Conservation (phyloP, 2,113 vertebrate species). For the Talpa occidentalis region DNA sequence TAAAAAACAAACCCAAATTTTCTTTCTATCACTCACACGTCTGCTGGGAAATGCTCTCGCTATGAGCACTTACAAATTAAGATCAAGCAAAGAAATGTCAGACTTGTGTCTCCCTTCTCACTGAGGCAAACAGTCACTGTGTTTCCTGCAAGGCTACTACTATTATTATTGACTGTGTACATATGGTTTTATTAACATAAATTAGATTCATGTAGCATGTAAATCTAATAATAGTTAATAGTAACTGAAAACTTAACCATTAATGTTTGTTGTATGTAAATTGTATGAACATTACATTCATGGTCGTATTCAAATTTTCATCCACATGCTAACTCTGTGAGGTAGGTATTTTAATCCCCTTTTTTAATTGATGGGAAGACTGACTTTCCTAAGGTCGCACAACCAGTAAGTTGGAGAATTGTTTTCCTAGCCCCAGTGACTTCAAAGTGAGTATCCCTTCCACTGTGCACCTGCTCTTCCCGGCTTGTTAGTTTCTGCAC, state of each 20-base stretch:
- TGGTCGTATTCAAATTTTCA: not conserved
- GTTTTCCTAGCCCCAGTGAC: not conserved
- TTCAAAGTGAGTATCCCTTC: not conserved
- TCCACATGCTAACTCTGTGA: not conserved
- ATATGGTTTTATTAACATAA: not conserved
- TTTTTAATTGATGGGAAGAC: not conserved
- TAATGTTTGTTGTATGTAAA: not conserved
- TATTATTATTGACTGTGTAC: not conserved
- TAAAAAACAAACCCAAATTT: constrained; percentile 23
- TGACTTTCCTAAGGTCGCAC: not conserved
- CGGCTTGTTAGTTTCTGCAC: not conserved
- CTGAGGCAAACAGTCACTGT: not conserved
- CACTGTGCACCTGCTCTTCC: not conserved
- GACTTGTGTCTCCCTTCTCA: not conserved
- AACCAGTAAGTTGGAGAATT: not conserved
- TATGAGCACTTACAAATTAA: not conserved
- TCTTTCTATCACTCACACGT: not conserved
- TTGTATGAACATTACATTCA: not conserved
- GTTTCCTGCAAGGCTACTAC: not conserved
- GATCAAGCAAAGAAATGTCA: not conserved
- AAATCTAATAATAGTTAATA: not conserved
- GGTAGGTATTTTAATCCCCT: not conserved
- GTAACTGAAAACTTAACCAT: not conserved
- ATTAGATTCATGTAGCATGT: not conserved
- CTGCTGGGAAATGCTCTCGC: not conserved